These are phyloP conservation scores for Parthenolecanium corni DNA, from an alignment of 2,888 invertebrate species.

Conservation along the genomic window DNA sequence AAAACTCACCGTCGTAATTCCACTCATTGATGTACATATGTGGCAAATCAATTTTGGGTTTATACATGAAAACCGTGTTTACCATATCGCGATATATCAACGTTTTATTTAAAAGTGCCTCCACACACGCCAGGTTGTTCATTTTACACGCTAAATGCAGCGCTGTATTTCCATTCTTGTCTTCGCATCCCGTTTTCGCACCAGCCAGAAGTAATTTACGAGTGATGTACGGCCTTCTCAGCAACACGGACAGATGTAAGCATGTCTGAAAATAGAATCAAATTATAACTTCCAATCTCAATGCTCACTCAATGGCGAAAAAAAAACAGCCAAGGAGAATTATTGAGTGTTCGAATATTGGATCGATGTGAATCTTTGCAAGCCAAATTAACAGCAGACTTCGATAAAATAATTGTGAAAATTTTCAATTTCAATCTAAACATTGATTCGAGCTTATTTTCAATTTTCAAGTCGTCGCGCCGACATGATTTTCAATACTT, in stretches of 20 bases:
- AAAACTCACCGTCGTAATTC: slow-evolving; percentile 22
- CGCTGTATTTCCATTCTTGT: slow-evolving; percentile 71
- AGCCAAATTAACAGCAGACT: too few species aligned
- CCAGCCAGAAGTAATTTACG: slow-evolving; percentile 70
- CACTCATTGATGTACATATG: slow-evolving; percentile 9
- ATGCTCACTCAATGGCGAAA: too few species aligned
- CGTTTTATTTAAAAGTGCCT: neutral
- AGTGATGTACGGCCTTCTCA: slow-evolving; percentile 59
- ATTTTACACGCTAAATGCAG: slow-evolving; percentile 68
- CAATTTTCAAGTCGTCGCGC: too few species aligned
- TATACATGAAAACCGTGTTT: slow-evolving; percentile 7
- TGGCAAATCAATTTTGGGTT: neutral
- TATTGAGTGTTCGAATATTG: too few species aligned
- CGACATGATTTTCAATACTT: too few species aligned
- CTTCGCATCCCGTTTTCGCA: slow-evolving; percentile 51
- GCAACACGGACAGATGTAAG: slow-evolving; percentile 71
- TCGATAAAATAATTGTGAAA: too few species aligned
- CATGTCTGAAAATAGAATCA: slow-evolving; percentile 48
- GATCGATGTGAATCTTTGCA: too few species aligned
- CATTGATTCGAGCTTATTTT: too few species aligned
- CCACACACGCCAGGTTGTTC: slow-evolving; percentile 47
- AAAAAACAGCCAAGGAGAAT: too few species aligned
- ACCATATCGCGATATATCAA: neutral
- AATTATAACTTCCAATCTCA: too few species aligned
- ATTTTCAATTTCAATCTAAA: too few species aligned